Evolutionary conservation across 2,888 invertebrate genomes (phyloP).

Genomic region (Lithosia quadra): DNA sequence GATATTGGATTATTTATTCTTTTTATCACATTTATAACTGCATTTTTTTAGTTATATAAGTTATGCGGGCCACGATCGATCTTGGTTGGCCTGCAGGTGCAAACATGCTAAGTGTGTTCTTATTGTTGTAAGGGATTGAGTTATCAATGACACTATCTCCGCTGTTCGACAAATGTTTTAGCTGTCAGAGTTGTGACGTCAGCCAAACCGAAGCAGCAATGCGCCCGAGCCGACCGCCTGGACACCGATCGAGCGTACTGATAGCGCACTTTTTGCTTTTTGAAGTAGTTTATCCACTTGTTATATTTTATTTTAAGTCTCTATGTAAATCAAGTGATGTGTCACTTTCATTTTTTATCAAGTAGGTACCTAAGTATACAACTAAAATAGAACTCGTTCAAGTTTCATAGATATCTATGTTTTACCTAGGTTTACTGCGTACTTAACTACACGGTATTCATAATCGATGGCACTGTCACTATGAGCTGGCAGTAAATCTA

Average conservation of each 20-base stretch:
- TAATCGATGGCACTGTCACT: conserved; percentile 60
- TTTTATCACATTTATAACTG: conserved; percentile 54
- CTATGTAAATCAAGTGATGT: conserved; percentile 30
- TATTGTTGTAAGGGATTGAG: conserved; percentile 86
- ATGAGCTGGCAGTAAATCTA: conserved; percentile 75
- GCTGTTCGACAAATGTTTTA: conserved; percentile 85
- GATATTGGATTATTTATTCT: conserved; percentile 45
- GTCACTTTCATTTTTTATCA: conserved; percentile 25
- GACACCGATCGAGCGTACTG: conserved; percentile 68
- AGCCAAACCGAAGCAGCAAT: conserved; percentile 75
- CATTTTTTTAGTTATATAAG: conserved; percentile 53
- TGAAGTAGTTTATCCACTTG: conserved; percentile 45
- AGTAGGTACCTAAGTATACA: background rate
- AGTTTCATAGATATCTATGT: background rate
- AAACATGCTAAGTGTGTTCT: conserved; percentile 87
- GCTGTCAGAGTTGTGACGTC: conserved; percentile 86
- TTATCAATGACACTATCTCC: conserved; percentile 86
- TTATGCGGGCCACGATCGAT: conserved; percentile 77
- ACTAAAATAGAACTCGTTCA: background rate
- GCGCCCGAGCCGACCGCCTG: conserved; percentile 62
- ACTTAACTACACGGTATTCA: conserved; percentile 29
- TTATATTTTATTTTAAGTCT: conserved; percentile 45
- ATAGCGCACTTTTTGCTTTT: conserved; percentile 66
- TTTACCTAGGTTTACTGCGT: conserved; percentile 20
- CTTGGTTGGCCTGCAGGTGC: conserved; percentile 80